A percentile compares a stretch with the other conserved stretches of the same genome.
Evolutionary conservation across 2,888 invertebrate genomes (phyloP).

Genomic region (Acronicta aceris): DNA sequence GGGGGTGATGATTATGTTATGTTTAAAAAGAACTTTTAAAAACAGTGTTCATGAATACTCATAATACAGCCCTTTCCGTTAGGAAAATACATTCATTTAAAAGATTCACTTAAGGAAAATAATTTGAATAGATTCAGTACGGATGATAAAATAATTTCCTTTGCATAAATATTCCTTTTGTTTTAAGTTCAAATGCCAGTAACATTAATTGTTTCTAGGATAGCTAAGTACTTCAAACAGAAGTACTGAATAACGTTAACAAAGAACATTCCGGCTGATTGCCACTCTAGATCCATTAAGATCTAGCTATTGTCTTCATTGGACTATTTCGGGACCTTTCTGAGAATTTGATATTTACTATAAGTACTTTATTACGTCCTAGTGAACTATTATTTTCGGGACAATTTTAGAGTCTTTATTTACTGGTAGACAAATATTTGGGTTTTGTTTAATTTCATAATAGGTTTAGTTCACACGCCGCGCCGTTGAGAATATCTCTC

Average conservation of each 20-base stretch:
- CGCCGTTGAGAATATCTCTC: too few species aligned
- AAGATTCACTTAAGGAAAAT: too few species aligned
- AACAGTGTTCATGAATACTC: too few species aligned
- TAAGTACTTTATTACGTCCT: not conserved
- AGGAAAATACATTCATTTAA: too few species aligned
- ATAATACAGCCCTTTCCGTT: too few species aligned
- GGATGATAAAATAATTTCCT: not conserved
- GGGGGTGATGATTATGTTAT: too few species aligned
- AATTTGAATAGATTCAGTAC: not conserved
- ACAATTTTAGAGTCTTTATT: too few species aligned
- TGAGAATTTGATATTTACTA: constrained; percentile 7
- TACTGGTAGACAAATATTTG: too few species aligned
- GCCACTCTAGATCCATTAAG: constrained; percentile 38
- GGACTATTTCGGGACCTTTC: constrained; percentile 12
- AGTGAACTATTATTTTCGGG: not conserved
- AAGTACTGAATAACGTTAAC: constrained; percentile 23
- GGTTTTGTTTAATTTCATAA: too few species aligned
- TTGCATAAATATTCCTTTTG: not conserved
- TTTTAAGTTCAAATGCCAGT: constrained; percentile 11
- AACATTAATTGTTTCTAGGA: constrained; percentile 13
- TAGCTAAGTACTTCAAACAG: constrained; percentile 3
- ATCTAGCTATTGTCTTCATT: constrained; percentile 19
- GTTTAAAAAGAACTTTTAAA: too few species aligned
- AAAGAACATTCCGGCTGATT: constrained; percentile 27
- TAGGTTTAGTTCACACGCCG: too few species aligned